Conservation (phyloP, 1,140 invertebrate genomes). For the Lepidurus apus region DNA sequence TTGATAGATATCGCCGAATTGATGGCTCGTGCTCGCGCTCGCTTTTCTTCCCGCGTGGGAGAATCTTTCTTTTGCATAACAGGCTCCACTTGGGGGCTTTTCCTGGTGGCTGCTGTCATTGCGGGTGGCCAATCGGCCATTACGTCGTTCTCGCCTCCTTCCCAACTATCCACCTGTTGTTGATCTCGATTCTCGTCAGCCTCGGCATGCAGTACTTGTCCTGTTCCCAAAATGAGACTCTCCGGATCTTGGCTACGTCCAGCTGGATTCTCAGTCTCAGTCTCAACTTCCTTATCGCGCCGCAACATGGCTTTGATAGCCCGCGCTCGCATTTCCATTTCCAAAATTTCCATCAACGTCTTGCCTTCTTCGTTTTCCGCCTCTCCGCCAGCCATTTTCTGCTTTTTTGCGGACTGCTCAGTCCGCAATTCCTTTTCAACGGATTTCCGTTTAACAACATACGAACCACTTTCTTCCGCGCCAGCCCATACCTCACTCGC, state of each 20-base stretch:
- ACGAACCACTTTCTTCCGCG: constrained; percentile 2
- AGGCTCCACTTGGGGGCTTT: neutral
- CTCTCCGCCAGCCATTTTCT: neutral
- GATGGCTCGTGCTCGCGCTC: neutral
- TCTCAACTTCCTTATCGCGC: constrained; percentile 35
- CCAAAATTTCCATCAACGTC: constrained; percentile 48
- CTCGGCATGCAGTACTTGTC: neutral
- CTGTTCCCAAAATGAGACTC: neutral
- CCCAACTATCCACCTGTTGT: constrained; percentile 4
- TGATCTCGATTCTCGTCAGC: neutral
- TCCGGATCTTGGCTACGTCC: neutral
- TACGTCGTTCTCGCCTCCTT: neutral
- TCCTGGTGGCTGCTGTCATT: neutral
- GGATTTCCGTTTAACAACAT: neutral
- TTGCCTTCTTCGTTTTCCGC: constrained; percentile 31
- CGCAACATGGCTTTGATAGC: constrained; percentile 50
- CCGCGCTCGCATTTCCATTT: constrained; percentile 49
- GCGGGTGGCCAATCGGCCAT: constrained; percentile 16
- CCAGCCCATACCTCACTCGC: neutral
- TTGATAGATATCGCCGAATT: neutral
- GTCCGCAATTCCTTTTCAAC: neutral
- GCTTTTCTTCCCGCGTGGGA: neutral
- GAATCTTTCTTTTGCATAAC: neutral
- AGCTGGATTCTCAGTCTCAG: neutral
- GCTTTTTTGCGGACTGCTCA: neutral